phyloP scores from a whole-genome alignment of 2,888 invertebrate species.

The Euspilapteryx auroguttella region DNA sequence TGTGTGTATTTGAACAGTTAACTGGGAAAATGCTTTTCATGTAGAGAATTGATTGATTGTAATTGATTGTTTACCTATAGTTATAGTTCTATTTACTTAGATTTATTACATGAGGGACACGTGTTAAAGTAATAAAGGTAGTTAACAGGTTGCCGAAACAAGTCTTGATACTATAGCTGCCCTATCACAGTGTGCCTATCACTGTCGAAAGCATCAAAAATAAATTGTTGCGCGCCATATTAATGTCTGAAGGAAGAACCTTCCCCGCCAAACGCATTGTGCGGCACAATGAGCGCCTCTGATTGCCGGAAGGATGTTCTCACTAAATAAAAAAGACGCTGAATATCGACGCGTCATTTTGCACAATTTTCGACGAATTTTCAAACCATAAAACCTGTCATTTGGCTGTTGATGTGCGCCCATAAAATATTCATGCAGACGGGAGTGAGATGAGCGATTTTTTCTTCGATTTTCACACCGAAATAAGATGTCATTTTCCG shows the following conservation, averaged over 20 bases:
- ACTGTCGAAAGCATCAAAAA: conserved; percentile 8
- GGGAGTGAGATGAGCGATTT: conserved; percentile 56
- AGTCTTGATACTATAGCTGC: too few species aligned
- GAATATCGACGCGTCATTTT: conserved; percentile 57
- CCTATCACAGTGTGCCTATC: too few species aligned
- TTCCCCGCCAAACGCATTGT: conserved; percentile 47
- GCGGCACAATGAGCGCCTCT: conserved; percentile 49
- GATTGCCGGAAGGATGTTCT: conserved; percentile 62
- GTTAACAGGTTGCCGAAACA: too few species aligned
- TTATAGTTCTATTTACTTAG: too few species aligned
- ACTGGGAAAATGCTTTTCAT: too few species aligned
- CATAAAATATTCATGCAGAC: conserved; percentile 60
- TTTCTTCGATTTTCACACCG: conserved; percentile 59
- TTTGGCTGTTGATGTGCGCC: conserved; percentile 57
- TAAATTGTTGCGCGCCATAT: conserved; percentile 49
- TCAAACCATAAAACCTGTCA: conserved; percentile 63
- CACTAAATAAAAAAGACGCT: conserved; percentile 47
- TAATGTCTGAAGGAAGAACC: conserved; percentile 42
- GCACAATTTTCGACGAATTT: conserved; percentile 58
- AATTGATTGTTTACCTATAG: too few species aligned
- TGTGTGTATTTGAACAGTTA: too few species aligned
- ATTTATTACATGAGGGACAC: too few species aligned
- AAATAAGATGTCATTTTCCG: conserved; percentile 64
- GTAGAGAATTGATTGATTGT: too few species aligned
- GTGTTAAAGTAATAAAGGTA: too few species aligned